Evolutionary conservation across 2,888 invertebrate species (phyloP), one percentile per base, ranked within the genome.

Genomic region (Dicyrtoma fusca): DNA sequence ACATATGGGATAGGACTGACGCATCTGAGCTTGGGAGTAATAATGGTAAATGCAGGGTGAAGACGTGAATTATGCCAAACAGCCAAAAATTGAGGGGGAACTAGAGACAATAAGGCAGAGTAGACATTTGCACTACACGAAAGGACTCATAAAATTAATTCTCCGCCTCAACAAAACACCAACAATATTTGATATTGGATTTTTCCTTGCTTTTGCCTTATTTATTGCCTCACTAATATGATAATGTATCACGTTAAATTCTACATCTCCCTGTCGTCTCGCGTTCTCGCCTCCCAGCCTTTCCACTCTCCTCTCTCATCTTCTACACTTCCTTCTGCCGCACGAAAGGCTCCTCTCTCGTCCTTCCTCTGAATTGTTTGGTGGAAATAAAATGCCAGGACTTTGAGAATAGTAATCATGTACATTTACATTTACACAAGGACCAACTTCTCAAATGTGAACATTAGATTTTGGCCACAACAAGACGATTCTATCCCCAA

Each of bases 161-260:
- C 45, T 42, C 44, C 42, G 34, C 61, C 44, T 63, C 21, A 63
- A 63, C 62, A 63, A 45, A 63, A 63, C 62, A 21, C 21, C 44
- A 19, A 63, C 42, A 63, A 63, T 63, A 63, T 63, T 63, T 63
- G 62, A 63, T 63, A 63, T 63, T 63, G 62, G 62, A 63, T 63
- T 63, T 45, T 42, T 49, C 61, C 34, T 61, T 14, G 11, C 17
- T 14, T 49, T 14, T 34, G 61, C 44, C 66, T 66, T 66, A 66
- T 66, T 66, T 66, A 66, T 66, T 53, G 66, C 42, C n/a, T 42
- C 26, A 66, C 66, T 66, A 66, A 66, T 66, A 66, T 66, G 66
- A 55, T 66, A 66, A 66, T 55, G 34, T 66, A 66, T 66, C 66
- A 66, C 53, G 55, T 26, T 25, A 62, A 62, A 34, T 44, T 34